These are phyloP conservation scores for Drosophila ananassae DNA, from an alignment of 1,140 invertebrate genomes.

Conservation along the genomic window DNA sequence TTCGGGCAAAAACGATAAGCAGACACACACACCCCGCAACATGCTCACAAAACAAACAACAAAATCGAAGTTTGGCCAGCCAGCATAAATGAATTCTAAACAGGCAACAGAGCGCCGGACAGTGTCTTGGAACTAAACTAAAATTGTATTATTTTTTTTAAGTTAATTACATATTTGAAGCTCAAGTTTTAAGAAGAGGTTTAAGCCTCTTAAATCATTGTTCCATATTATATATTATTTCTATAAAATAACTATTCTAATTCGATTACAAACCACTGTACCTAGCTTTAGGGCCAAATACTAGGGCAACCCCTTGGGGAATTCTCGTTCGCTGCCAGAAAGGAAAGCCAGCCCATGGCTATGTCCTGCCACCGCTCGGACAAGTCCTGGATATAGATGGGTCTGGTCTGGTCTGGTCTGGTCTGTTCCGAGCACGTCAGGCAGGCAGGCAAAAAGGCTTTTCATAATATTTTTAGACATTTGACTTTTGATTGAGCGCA, in stretches of 20 bases:
- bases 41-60: slow-evolving; percentile 2
- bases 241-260: not conserved
- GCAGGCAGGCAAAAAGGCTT: slow-evolving; percentile 66
- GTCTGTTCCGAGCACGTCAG: slow-evolving; percentile 13
- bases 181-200: no score
- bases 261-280: slow-evolving; percentile 12
- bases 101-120: slow-evolving; percentile 40
- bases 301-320: slow-evolving; percentile 35
- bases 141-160: not conserved
- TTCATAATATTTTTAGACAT: slow-evolving; percentile 83
- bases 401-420: slow-evolving; percentile 12
- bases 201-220: no score
- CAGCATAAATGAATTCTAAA: slow-evolving; percentile 78
- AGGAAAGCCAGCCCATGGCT: slow-evolving; percentile 25
- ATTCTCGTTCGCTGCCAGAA: slow-evolving; percentile 25
- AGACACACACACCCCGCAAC: slow-evolving; percentile 16
- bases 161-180: no score
- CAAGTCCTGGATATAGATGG: slow-evolving; percentile 10
- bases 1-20: slow-evolving; percentile 66
- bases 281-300: not conserved
- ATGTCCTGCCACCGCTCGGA: slow-evolving; percentile 26
- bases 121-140: slow-evolving; percentile 12
- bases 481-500: slow-evolving; percentile 82
- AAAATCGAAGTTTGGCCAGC: slow-evolving; percentile 37
- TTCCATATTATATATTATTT: no score